phyloP scores from a whole-genome alignment of 2,797 vertebrate genomes.

The Pogoniulus pusillus region DNA sequence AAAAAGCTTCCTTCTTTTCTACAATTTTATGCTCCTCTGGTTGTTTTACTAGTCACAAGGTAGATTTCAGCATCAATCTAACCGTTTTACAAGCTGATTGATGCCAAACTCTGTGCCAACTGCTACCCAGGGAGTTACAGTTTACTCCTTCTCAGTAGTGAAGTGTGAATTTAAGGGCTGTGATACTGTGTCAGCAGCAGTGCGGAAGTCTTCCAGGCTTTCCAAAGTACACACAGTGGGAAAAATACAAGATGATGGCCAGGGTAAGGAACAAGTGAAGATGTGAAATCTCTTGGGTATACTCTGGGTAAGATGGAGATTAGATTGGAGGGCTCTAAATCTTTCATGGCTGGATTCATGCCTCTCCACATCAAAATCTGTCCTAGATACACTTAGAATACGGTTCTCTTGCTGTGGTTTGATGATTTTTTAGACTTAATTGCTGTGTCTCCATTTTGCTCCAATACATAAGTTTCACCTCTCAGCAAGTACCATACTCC shows the following conservation, averaged over 20 bases:
- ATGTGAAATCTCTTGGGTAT: background rate
- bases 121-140: constrained; percentile 15
- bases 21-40: background rate
- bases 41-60: constrained; percentile 20
- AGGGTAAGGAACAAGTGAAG: background rate
- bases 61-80: constrained; percentile 34
- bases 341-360: background rate
- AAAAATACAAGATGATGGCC: background rate
- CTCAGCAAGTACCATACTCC: background rate
- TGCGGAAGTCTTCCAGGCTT: background rate
- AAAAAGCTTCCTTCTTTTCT: background rate
- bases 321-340: background rate
- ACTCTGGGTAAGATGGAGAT: background rate
- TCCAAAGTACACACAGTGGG: background rate
- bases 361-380: background rate
- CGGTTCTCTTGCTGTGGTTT: background rate
- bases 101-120: constrained; percentile 10
- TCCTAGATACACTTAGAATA: background rate
- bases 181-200: background rate
- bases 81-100: constrained; percentile 42
- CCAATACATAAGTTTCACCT: background rate
- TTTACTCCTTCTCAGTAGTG: background rate
- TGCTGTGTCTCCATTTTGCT: background rate
- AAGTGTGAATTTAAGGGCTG: background rate
- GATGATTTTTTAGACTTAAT: background rate